Conservation (phyloP, 2,797 vertebrate genomes). For the Eulemur rubriventer region DNA sequence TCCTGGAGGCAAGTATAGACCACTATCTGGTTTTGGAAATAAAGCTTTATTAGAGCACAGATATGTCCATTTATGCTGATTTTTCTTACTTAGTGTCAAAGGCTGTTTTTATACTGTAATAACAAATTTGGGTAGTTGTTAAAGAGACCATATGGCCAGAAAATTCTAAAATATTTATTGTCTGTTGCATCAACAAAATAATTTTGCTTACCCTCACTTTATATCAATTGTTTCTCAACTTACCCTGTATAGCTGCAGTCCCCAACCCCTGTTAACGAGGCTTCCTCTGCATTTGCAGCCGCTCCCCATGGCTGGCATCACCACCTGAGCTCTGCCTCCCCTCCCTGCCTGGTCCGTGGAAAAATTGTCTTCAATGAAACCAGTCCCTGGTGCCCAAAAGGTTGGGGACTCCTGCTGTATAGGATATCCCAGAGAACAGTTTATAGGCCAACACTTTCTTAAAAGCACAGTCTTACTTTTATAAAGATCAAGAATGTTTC, state of each 20-base stretch:
- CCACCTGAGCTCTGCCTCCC: too few species aligned
- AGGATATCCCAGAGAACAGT: neutral
- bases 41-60: neutral
- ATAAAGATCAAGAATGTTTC: neutral
- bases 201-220: neutral
- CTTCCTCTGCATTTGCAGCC: too few species aligned
- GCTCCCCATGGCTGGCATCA: too few species aligned
- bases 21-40: neutral
- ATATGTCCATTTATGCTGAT: neutral
- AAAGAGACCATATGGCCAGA: neutral
- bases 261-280: too few species aligned
- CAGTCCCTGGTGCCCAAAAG: too few species aligned
- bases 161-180: neutral
- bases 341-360: too few species aligned
- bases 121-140: neutral
- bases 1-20: neutral
- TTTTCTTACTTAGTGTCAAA: neutral
- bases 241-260: neutral
- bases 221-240: neutral
- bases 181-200: neutral
- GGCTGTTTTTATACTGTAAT: neutral
- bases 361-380: too few species aligned
- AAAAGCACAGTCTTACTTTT: neutral
- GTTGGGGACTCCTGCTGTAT: too few species aligned
- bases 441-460: neutral